phyloP scores from a whole-genome alignment of 2,113 vertebrate genomes.

The Cyprinodon brontotheroides region DNA sequence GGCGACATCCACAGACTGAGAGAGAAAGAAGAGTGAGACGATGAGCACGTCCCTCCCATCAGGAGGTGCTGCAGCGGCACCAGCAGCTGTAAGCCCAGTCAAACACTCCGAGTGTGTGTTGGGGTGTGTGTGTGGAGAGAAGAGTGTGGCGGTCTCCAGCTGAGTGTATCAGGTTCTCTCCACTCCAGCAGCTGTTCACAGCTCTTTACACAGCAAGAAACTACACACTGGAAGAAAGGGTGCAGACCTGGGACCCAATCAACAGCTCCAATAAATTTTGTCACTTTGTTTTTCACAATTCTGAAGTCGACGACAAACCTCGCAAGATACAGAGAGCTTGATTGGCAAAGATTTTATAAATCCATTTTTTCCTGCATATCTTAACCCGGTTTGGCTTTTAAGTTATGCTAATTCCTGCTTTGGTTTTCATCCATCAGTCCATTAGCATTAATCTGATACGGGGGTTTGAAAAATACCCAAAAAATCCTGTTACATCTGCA shows the following conservation, averaged over 20 bases:
- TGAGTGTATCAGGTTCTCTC: conserved; percentile 59
- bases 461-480: neutral
- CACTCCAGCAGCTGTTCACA: conserved; percentile 55
- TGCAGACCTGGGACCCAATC: conserved; percentile 15
- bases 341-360: neutral
- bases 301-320: neutral
- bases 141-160: conserved; percentile 42
- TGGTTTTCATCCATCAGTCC: neutral
- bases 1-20: conserved; percentile 4
- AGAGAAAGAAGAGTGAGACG: neutral
- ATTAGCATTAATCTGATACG: neutral
- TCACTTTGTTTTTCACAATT: conserved; percentile 8
- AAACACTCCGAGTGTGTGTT: neutral
- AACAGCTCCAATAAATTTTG: conserved; percentile 7
- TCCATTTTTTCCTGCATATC: neutral
- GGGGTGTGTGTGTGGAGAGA: conserved; percentile 7
- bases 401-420: neutral
- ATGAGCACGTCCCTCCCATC: conserved; percentile 2
- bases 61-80: conserved; percentile 13
- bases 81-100: conserved; percentile 40
- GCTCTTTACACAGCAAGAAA: conserved; percentile 35
- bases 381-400: neutral
- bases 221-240: conserved; percentile 36
- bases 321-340: conserved; percentile 1
- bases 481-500: neutral